Conservation (phyloP, 2,797 vertebrate genomes). For the Bradypus variegatus region DNA sequence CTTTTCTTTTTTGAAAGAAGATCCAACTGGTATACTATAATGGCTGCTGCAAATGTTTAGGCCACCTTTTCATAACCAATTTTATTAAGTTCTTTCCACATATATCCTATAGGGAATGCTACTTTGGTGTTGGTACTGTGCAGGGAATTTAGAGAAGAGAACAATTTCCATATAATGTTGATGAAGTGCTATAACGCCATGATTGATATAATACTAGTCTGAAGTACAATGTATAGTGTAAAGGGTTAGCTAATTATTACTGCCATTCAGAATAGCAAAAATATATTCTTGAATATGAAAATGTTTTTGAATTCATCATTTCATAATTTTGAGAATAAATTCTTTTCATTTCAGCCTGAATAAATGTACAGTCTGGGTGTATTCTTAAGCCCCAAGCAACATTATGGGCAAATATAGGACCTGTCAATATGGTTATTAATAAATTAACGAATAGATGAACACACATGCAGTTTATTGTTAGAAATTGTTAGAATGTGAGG, state of each 20-base stretch:
- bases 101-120: not conserved
- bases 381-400: not conserved
- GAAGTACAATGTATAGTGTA: not conserved
- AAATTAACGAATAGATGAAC: not conserved
- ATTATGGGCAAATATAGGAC: not conserved
- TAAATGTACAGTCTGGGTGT: not conserved
- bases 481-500: not conserved
- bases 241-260: not conserved
- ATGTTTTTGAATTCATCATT: constrained; percentile 27
- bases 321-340: constrained; percentile 20
- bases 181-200: not conserved
- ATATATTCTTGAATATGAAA: constrained; percentile 12
- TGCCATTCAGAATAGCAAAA: not conserved
- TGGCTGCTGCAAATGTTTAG: not conserved
- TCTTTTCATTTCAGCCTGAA: constrained; percentile 5
- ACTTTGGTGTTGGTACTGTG: not conserved
- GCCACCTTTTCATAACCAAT: not conserved
- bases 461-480: not conserved
- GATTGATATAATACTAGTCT: not conserved
- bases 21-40: not conserved
- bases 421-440: not conserved
- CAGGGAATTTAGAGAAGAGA: constrained; percentile 26
- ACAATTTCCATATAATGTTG: constrained; percentile 15
- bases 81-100: not conserved
- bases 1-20: too few species aligned